Base-by-base conservation (phyloP, 2,888 invertebrate genomes). In the Mythimna loreyi region DNA sequence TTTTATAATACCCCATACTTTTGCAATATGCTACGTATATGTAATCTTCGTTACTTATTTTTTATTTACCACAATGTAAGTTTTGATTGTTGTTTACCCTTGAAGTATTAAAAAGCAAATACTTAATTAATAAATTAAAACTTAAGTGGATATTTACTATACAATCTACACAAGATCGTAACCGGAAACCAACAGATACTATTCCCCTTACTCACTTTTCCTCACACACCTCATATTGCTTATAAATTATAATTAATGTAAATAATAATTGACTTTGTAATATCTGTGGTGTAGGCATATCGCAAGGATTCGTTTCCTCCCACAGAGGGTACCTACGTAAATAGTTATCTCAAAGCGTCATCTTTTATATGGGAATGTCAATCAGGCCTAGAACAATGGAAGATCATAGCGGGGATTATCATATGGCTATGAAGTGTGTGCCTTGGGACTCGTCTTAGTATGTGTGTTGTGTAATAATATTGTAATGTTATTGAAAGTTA, bases 311-410 rank as follows among this genome's bases (percentile, higher is more conserved):
- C 45, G 19, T 74, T 40, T 53, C 72, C 70, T 65, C 82, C 85
- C 77, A 84, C 82, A 53, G 33, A 43, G 47, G 59, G 36, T 55
- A 74, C 68, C 75, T 82, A 78, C 82, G 60, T 80, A 73, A 72
- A 78, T 83, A 61, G 30, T 64, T 74, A 79, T 72, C 72, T 57
- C 8, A 55, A 28, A 68, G 21, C 75, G 80, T 78, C 78, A 83
- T 78, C 59, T 62, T 63, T 65, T 84, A 71, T 73, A 80, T 71
- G 67, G 68, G 64, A 78, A 82, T 82, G 85, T 82, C 83, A 78
- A 82, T 82, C 67, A 74, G 7, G 16, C 47, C 25, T n/a, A 68
- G 70, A 74, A 83, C 85, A 83, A 83, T 84, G 72, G 55, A 61
- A 60, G 71, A 80, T 84, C 64, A 78, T 75, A 72, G 63, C 50